Evolutionary conservation across 2,113 vertebrate genomes (phyloP), one percentile per base, ranked within the genome.

Genomic region (Raja brachyura): DNA sequence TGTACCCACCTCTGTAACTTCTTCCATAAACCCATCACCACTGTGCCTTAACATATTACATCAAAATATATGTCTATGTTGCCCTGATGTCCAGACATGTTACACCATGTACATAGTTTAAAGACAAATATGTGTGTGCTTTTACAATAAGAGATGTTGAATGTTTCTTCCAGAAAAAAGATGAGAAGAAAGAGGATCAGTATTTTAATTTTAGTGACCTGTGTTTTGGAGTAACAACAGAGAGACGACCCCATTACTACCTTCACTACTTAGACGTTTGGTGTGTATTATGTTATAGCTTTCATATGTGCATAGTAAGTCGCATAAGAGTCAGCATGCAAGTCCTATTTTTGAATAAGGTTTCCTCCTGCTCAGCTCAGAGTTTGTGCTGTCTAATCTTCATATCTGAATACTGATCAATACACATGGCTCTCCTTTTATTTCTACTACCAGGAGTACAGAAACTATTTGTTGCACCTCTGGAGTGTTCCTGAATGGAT

Each of bases 191-290:
- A 86, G 97, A 97, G 0, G 98, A 98, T 93, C 95, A 96, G 56
- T 99, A 98, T 88, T 95, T 99, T 94, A 99, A 98, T 95, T 99
- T 99, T 70, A 97, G 97, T 94, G 99, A 99, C 93, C 96, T 96
- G 0, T 98, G 98, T 93, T 99, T 98, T 0, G 97, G 97, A 76
- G 97, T 96, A 95, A 98, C 97, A 94, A 95, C 96, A 0, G 98
- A 99, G 95, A 95, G 99, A 63, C 97, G 98, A 56, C 98, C 98
- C 78, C 98, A 98, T 94, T 99, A 98, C 95, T 99, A 97, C 93
- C 97, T 99, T 59, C 97, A 94, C 92, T 97, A 98, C 61, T 54
- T 99, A 0, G 98, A 99, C 77, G 98, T 98, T 85, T 99, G 99
- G 99, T 99, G 94, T 96, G 98, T 94, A 7, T 48, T 9, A 28